Conservation (phyloP, 2,797 vertebrate species). For the Anguilla pacifica region DNA sequence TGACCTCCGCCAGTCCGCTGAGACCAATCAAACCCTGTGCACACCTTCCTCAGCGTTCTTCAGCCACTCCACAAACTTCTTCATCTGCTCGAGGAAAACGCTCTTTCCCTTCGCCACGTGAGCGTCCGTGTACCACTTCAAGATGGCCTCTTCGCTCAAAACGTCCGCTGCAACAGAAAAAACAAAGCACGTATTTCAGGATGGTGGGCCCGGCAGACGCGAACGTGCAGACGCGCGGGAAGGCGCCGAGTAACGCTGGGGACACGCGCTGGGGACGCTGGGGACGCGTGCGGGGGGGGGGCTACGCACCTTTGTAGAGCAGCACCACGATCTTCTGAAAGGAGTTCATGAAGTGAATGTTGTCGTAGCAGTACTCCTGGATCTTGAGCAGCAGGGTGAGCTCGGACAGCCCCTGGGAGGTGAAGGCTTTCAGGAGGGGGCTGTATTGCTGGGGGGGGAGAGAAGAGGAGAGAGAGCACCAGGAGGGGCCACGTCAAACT, state of each 20-base stretch:
- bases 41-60: conserved; percentile 92
- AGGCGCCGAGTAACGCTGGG: background rate
- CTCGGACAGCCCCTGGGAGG: conserved; percentile 89
- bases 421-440: conserved; percentile 90
- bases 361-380: conserved; percentile 94
- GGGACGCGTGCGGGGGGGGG: too few relatives aligned
- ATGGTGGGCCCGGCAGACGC: background rate
- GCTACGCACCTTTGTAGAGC: conserved; percentile 86
- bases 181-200: conserved; percentile 11
- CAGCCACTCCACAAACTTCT: conserved; percentile 92
- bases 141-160: conserved; percentile 87
- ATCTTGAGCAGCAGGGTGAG: conserved; percentile 90
- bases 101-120: conserved; percentile 88
- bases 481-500: too few relatives aligned
- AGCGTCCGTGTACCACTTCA: conserved; percentile 90
- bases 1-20: too few relatives aligned
- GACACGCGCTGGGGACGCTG: too few relatives aligned
- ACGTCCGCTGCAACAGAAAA: conserved; percentile 78
- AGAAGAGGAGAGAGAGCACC: background rate
- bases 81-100: conserved; percentile 92
- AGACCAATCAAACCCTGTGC: background rate
- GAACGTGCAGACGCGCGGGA: background rate
- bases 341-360: conserved; percentile 96
- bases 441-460: conserved; percentile 82
- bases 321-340: conserved; percentile 96